Conservation (phyloP, 2,113 vertebrate species). For the Symphodus melops region DNA sequence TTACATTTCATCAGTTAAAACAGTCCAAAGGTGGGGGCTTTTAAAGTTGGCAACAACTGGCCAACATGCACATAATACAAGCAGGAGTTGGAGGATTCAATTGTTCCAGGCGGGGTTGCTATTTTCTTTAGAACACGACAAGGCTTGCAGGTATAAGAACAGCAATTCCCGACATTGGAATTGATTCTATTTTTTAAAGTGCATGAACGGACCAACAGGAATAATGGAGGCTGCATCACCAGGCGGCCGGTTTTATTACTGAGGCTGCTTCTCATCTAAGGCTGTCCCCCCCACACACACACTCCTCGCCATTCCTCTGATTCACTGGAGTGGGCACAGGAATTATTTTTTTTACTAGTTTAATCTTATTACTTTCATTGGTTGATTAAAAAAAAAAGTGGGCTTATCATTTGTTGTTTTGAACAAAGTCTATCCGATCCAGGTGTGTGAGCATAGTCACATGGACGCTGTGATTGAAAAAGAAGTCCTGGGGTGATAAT, state of each 20-base stretch:
- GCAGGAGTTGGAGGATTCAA: constrained; percentile 58
- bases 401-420: constrained; percentile 64
- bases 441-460: constrained; percentile 25
- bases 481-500: constrained; percentile 36
- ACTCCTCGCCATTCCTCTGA: constrained; percentile 56
- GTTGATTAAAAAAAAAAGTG: constrained; percentile 64
- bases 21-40: constrained; percentile 28
- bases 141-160: constrained; percentile 68
- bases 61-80: constrained; percentile 20
- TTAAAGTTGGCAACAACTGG: constrained; percentile 35
- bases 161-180: constrained; percentile 58
- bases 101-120: constrained; percentile 66
- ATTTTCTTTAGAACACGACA: constrained; percentile 67
- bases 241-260: constrained; percentile 59
- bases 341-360: constrained; percentile 38
- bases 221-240: constrained; percentile 40
- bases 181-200: constrained; percentile 63
- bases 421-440: constrained; percentile 44
- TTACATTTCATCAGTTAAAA: constrained; percentile 3
- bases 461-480: constrained; percentile 24
- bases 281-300: constrained; percentile 48
- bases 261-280: constrained; percentile 49
- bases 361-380: constrained; percentile 71
- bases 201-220: constrained; percentile 44
- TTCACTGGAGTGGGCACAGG: constrained; percentile 55